These are phyloP conservation scores for Taxidea taxus DNA, from an alignment of 2,113 vertebrate species.

Conservation along the genomic window DNA sequence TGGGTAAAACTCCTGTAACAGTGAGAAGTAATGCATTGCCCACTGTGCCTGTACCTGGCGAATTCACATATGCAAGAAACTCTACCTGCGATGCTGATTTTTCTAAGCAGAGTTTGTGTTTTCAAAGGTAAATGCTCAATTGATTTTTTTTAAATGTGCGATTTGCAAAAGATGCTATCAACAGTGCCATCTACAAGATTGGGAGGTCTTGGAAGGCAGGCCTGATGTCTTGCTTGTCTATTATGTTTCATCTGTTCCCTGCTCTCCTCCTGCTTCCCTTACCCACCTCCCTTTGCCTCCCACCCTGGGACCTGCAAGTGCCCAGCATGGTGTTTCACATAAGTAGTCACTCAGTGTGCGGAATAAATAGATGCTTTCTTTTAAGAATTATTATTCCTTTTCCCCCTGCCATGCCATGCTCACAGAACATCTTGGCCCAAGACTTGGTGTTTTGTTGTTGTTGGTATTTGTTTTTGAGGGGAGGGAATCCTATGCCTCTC, in stretches of 20 bases:
- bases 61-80: background rate
- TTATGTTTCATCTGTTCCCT: background rate
- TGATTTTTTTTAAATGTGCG: constrained; percentile 25
- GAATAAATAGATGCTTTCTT: constrained; percentile 10
- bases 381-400: background rate
- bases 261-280: background rate
- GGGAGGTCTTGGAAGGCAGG: background rate
- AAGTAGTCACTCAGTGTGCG: background rate
- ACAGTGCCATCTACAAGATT: background rate
- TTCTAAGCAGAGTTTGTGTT: background rate
- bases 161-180: constrained; percentile 23
- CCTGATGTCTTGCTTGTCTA: background rate
- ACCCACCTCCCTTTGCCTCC: background rate
- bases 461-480: background rate
- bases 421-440: background rate
- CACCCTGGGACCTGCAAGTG: too few relatives aligned
- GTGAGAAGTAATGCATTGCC: background rate
- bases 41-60: background rate
- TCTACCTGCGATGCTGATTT: background rate
- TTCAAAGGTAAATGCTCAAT: background rate
- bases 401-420: background rate
- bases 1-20: background rate
- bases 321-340: background rate
- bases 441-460: background rate
- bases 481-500: background rate